These are phyloP conservation scores for Notarius lentiginosus DNA, from an alignment of 2,113 vertebrate species.

Conservation along the genomic window DNA sequence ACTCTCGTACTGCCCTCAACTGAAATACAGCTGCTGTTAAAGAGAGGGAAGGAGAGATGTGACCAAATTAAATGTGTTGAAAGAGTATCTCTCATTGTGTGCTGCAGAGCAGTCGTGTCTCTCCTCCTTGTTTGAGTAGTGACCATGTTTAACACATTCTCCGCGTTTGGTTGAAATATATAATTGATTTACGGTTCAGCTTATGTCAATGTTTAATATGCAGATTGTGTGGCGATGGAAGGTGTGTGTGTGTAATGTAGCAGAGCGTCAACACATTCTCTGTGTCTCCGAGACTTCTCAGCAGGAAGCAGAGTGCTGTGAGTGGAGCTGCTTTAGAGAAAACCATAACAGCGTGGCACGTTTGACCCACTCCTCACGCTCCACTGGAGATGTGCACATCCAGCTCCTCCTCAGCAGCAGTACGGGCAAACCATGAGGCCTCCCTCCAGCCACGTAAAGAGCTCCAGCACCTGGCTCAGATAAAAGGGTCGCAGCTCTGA, in stretches of 20 bases:
- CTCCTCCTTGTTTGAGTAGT: constrained; percentile 9
- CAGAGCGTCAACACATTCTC: constrained; percentile 47
- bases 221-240: constrained; percentile 4
- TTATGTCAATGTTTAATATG: constrained; percentile 32
- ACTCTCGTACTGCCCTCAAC: constrained; percentile 16
- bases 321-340: constrained; percentile 34
- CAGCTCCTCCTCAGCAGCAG: not conserved
- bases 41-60: not conserved
- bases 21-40: not conserved
- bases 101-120: not conserved
- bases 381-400: constrained; percentile 24
- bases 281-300: constrained; percentile 36
- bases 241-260: constrained; percentile 41
- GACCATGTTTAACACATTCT: constrained; percentile 17
- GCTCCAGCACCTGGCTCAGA: constrained; percentile 28
- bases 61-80: not conserved
- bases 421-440: not conserved
- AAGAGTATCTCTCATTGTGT: not conserved
- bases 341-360: constrained; percentile 35
- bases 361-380: constrained; percentile 46
- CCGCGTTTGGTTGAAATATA: not conserved
- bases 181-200: constrained; percentile 36
- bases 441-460: constrained; percentile 3
- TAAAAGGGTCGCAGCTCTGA: constrained; percentile 16
- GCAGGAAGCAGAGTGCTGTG: constrained; percentile 44